Percentiles rank a stretch among this genome's conserved stretches.
Conservation (phyloP, 2,113 vertebrate species). For the Mixornis gularis region DNA sequence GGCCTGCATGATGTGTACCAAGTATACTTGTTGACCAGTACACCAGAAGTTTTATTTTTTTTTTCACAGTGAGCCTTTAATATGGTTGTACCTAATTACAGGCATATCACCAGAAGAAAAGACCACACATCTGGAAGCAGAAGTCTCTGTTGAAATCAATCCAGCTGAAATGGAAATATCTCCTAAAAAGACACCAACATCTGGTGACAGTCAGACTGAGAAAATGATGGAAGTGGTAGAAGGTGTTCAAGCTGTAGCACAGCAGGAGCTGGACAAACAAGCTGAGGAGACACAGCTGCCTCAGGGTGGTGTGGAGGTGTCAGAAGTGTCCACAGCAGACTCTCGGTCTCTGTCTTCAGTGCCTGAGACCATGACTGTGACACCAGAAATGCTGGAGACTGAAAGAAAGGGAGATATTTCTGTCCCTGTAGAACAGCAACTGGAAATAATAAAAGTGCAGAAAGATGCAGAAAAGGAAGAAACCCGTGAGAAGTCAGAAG, state of each 20-base stretch:
- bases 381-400: constrained; percentile 20
- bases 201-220: constrained; percentile 38
- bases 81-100: constrained; percentile 49
- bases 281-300: constrained; percentile 64
- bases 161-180: constrained; percentile 55
- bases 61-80: background rate
- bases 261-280: constrained; percentile 66
- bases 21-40: background rate
- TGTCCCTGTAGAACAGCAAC: constrained; percentile 16
- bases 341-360: background rate
- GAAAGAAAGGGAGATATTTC: constrained; percentile 10
- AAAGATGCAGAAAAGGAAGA: constrained; percentile 45
- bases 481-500: constrained; percentile 15
- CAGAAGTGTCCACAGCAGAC: constrained; percentile 57
- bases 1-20: background rate
- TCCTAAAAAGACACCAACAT: constrained; percentile 48
- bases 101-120: constrained; percentile 57
- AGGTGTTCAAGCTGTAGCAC: background rate
- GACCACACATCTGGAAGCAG: constrained; percentile 51
- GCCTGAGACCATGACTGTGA: background rate
- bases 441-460: constrained; percentile 14
- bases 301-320: constrained; percentile 47
- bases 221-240: constrained; percentile 65
- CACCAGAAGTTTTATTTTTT: background rate
- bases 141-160: constrained; percentile 35